These are phyloP conservation scores for Tubiluchus corallicola DNA, from an alignment of 2,888 invertebrate genomes.

Conservation along the genomic window DNA sequence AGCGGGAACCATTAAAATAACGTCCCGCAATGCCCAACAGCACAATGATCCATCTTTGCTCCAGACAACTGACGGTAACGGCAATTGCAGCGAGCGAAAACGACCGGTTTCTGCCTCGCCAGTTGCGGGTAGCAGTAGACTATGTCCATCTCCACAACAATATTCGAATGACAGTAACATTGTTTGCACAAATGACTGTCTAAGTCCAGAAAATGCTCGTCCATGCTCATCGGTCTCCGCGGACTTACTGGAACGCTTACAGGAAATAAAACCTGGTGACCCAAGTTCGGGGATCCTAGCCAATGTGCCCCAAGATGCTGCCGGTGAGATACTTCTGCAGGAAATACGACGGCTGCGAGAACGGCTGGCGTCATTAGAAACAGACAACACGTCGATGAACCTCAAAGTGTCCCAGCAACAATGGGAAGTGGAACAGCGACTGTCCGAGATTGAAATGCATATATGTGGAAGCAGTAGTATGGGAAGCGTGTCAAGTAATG, in stretches of 20 bases:
- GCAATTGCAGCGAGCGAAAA: no score
- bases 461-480: constrained; percentile 41
- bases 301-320: constrained; percentile 21
- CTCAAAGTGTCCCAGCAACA: constrained; percentile 83
- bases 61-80: no score
- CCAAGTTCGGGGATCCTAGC: no score
- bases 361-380: constrained; percentile 65
- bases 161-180: neutral
- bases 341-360: constrained; percentile 82
- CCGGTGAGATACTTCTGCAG: constrained; percentile 62
- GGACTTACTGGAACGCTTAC: neutral
- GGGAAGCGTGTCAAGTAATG: neutral
- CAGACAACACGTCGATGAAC: constrained; percentile 82
- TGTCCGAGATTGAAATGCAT: constrained; percentile 93
- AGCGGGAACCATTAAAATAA: neutral
- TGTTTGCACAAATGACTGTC: no score
- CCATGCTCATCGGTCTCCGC: neutral
- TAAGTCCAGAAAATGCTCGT: no score
- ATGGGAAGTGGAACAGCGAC: constrained; percentile 71
- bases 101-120: neutral
- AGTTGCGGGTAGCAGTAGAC: neutral
- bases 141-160: no score
- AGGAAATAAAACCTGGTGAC: no score
- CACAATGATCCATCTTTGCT: neutral
- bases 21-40: neutral